Base-by-base conservation (phyloP, 2,797 vertebrate genomes). In the Loriculus beryllinus region DNA sequence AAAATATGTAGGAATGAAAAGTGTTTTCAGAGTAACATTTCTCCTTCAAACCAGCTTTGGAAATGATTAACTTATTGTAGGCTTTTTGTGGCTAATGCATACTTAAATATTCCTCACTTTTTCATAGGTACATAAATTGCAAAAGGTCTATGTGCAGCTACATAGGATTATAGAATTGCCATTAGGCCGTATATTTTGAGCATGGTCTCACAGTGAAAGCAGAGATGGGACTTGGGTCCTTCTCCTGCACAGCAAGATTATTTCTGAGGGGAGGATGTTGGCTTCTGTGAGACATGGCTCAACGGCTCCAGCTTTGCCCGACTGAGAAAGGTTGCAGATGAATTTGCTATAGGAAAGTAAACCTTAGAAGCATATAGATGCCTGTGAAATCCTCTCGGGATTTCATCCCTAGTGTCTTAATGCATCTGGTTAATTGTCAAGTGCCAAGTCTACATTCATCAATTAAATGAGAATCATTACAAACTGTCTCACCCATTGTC, bases 391-490 rank as follows among this genome's bases (percentile, higher is more conserved):
- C 35, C 91, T 91, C 80, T 31, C 0, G 15, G 79, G 92, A 83
- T 93, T 94, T 92, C 85, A 90, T 65, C 70, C 51, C 74, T 35
- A 39, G 70, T 74, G 89, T 91, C 69, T 88, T 88, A 76, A 92
- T 72, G 21, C 1, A 0, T 75, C 80, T 92, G 82, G 92, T 93
- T 96, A 97, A 96, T 91, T 94, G 95, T 86, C 89, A 93, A 96
- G 89, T 82, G 94, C 87, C 92, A 84, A 82, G 59, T 84, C 76
- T 91, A 91, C 77, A 86, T 96, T 96, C 89, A 90, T 97, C 92
- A 96, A 76, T 96, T 96, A 95, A 96, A 91, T 86, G 72, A 91
- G 79, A 95, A 95, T 93, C 92, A 94, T 96, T 95, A 91, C 86
- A 85, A 93, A 94, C 81, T 78, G 87, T 92, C 86, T 95, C 65